These are phyloP conservation scores for Triops longicaudatus DNA, from an alignment of 1,140 invertebrate genomes.

Conservation along the genomic window DNA sequence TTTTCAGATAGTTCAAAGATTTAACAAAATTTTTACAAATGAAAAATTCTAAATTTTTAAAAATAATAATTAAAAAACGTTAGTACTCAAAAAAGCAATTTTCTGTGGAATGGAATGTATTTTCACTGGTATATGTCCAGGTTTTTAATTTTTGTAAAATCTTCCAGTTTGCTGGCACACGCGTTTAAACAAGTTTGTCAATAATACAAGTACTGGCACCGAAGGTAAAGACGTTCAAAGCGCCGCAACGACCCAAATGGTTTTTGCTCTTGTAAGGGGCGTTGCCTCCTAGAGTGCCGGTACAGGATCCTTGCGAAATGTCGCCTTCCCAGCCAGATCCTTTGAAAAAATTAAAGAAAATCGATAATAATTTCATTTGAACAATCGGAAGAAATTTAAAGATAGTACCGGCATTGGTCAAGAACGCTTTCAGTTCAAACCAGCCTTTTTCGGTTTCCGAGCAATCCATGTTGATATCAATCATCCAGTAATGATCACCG, in stretches of 20 bases:
- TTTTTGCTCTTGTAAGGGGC: slow-evolving; percentile 38
- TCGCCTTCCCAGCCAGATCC: slow-evolving; percentile 29
- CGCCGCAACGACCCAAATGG: slow-evolving; percentile 42
- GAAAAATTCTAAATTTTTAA: no score
- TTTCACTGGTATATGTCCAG: background rate
- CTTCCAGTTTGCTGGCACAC: background rate
- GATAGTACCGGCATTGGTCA: slow-evolving; percentile 29
- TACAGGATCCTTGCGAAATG: slow-evolving; percentile 33
- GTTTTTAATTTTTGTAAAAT: background rate
- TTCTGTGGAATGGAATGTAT: background rate
- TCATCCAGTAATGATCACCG: slow-evolving; percentile 45
- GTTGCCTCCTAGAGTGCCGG: slow-evolving; percentile 36
- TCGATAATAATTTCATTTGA: no score
- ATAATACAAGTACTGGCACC: slow-evolving; percentile 36
- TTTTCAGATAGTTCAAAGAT: no score
- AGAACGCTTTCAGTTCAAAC: slow-evolving; percentile 43
- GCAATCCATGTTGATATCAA: slow-evolving; percentile 45
- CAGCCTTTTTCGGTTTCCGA: slow-evolving; percentile 41
- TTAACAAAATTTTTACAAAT: no score
- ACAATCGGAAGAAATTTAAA: background rate
- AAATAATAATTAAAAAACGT: no score
- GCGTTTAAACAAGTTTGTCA: slow-evolving; percentile 29
- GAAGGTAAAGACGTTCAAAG: slow-evolving; percentile 41
- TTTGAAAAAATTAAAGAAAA: background rate
- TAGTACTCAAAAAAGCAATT: no score